These are phyloP conservation scores for Taeniopygia guttata DNA, from an alignment of 2,797 vertebrate genomes.

Conservation along the genomic window DNA sequence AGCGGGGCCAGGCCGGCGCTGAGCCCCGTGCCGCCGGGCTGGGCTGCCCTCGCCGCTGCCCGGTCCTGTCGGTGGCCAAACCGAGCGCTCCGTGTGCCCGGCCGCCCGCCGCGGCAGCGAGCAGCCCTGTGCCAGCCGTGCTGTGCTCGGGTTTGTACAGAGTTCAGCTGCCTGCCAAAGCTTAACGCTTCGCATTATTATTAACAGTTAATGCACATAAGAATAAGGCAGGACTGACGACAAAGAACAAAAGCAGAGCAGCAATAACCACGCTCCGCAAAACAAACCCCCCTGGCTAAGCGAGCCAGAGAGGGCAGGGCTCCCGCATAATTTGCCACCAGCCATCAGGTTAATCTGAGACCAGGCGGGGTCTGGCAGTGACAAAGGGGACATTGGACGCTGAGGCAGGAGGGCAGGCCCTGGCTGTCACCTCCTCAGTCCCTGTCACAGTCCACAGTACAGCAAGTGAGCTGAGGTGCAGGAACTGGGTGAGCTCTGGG, in stretches of 20 bases:
- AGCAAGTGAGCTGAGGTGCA: not conserved
- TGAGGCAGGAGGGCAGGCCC: not conserved
- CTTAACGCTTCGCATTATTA: not conserved
- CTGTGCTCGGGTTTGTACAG: not conserved
- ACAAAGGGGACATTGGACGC: not conserved
- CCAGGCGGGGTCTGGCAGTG: not conserved
- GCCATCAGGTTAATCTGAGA: not conserved
- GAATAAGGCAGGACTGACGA: not conserved
- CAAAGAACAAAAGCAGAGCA: not conserved
- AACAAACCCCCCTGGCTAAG: not conserved
- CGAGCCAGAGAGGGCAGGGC: not conserved
- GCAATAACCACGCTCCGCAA: not conserved
- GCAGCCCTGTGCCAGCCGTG: not conserved
- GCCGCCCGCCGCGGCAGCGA: fast-evolving
- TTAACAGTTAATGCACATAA: slow-evolving; percentile 8
- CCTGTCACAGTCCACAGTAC: fast-evolving
- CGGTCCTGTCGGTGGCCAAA: fast-evolving
- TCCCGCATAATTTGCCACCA: not conserved
- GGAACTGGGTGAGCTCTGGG: not conserved
- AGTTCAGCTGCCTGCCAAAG: not conserved
- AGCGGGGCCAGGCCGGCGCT: fast-evolving
- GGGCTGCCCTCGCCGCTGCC: not conserved
- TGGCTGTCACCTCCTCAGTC: not conserved
- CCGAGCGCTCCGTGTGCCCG: fast-evolving
- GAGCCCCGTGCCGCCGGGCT: not conserved